A percentile compares a stretch with the other conserved stretches of the same genome.
Conservation (phyloP, 2,113 vertebrate species). For the Sciurus niger region DNA sequence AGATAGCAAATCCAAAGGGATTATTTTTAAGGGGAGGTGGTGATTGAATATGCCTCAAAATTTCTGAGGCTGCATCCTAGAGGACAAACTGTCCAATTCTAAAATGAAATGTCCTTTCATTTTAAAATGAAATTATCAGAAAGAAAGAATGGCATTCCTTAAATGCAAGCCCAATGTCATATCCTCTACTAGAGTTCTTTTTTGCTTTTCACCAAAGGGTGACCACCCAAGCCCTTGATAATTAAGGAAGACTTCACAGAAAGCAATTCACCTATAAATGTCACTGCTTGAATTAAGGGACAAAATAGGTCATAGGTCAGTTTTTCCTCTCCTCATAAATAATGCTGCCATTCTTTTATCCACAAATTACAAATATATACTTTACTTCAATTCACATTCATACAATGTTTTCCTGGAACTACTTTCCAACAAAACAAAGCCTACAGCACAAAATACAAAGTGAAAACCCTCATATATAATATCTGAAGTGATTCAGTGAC, state of each 20-base stretch:
- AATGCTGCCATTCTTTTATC: slow-evolving; percentile 20
- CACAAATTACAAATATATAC: slow-evolving; percentile 9
- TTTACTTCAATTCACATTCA: slow-evolving; percentile 56
- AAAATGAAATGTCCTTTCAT: slow-evolving; percentile 24
- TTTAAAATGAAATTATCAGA: background rate
- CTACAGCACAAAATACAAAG: slow-evolving; percentile 47
- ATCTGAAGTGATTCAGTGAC: background rate
- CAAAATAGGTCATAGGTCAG: background rate
- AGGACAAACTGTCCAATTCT: slow-evolving; percentile 15
- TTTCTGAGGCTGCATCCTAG: background rate
- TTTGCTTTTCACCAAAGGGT: slow-evolving; percentile 23
- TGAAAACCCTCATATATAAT: slow-evolving; percentile 15
- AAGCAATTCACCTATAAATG: slow-evolving; percentile 26
- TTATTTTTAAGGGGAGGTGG: slow-evolving; percentile 22
- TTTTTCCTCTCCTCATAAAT: background rate
- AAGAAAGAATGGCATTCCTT: background rate
- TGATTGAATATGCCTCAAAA: slow-evolving; percentile 4
- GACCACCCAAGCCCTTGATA: background rate
- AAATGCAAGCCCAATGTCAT: background rate
- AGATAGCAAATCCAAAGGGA: background rate
- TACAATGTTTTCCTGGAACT: slow-evolving; percentile 34
- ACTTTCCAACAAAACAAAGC: slow-evolving; percentile 33
- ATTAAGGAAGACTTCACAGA: slow-evolving; percentile 31
- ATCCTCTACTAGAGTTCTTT: background rate
- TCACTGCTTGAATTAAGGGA: background rate